Base-by-base conservation (phyloP, 2,113 vertebrate species). In the Festucalex cinctus region DNA sequence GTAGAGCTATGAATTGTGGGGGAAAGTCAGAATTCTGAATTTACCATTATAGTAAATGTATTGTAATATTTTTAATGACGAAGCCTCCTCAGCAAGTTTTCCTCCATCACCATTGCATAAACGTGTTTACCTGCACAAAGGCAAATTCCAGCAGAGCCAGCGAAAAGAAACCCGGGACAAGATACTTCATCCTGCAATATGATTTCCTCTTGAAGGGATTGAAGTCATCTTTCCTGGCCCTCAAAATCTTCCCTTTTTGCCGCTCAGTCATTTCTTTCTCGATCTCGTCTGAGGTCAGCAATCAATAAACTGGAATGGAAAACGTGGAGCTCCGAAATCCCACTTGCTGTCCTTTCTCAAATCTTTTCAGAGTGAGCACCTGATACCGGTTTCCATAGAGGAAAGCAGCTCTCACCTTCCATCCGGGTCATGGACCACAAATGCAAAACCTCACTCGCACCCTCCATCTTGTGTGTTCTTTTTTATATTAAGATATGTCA, bases 401-500 rank as follows among this genome's bases (percentile, higher is more conserved):
- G 74, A 73, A 74, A 60, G 12, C 19, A 6, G 9, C 13, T 43
- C 41, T 43, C 3, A 13, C 9, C 13, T 76, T 73, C 78, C 78
- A 65, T 77, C 80, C 82, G 0, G 6, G 59, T 39, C 8, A 48
- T 70, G 43, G 54, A 58, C 41, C 53, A 37, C 54, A 62, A 35
- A 85, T 82, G 83, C 81, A 85, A 85, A 87, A 73, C 43, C 1
- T 54, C 74, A 43, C 1, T 7, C 13, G 24, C 10, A 48, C n/a
- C 9, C 12, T 3, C 41, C 41, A 3, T 43, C n/a, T n/a, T n/a
- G n/a, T n/a, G n/a, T n/a, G n/a, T n/a, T n/a, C n/a, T n/a, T n/a
- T n/a, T n/a, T n/a, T n/a, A n/a, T n/a, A n/a, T n/a, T n/a, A n/a
- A n/a, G n/a, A n/a, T n/a, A 32, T 32, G 28, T 32, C 4, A 32